Base-by-base conservation (phyloP, 2,113 vertebrate species). In the Choloepus hoffmanni region DNA sequence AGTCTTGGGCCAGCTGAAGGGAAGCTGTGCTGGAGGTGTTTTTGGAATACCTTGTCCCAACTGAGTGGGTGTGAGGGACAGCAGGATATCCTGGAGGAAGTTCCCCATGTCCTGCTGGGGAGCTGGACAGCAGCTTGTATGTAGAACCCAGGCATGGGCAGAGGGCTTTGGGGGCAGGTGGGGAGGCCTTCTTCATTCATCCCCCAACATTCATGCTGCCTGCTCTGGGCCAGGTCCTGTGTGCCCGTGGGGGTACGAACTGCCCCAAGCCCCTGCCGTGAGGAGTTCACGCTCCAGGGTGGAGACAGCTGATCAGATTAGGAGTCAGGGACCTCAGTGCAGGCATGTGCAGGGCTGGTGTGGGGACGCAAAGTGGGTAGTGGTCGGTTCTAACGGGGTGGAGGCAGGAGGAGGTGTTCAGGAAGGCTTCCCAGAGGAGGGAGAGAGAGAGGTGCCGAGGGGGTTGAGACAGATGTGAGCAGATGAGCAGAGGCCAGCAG, bases 71-170 rank as follows among this genome's bases (percentile, higher is more conserved):
- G 4, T 89, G 33, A 89, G 43, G 58, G n/a, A 18, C 36, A 65
- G 72, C 40, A 53, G 65, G 72, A 67, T 23, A 15, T 70, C 88
- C 87, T 82, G 28, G 62, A 93, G 87, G 73, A 82, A 94, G 87
- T 67, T 48, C 62, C 72, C 53, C 21, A 1, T 8, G 58, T 89
- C 60, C 58, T 65, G 23, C 53, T 77, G 85, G 85, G 55, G 83
- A 94, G 16, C 43, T 28, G 30, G 74, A 33, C 23, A 50, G 45
- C 74, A 77, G 45, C 43, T 50, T 77, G 40, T 77, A 15, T 50
- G 26, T 14, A 77, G 74, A 28, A 23, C 36, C 72, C 11, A 74
- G 40, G 33, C 16, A 0, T 67, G 55, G 78, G 77, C 58, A 85
- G 53, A 86, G 83, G 62, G 55, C 91, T 58, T 67, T 72, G 53